Percentiles rank a stretch among this genome's conserved stretches.
phyloP scores from a whole-genome alignment of 2,797 vertebrate genomes.

The Anguilla anguilla region DNA sequence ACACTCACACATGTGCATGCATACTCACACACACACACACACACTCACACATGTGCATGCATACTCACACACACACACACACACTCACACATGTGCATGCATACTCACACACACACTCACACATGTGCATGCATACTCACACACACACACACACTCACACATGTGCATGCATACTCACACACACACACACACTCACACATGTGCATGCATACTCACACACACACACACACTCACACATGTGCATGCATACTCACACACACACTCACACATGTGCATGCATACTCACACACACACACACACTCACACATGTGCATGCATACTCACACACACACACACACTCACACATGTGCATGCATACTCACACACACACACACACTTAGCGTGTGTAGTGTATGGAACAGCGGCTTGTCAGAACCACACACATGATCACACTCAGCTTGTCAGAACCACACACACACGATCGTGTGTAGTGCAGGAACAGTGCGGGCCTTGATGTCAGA shows the following conservation, averaged over 20 bases:
- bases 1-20: too few species aligned
- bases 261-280: not conserved
- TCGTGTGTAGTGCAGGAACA: slow-evolving; percentile 19
- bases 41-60: too few species aligned
- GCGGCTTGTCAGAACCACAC: too few species aligned
- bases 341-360: not conserved
- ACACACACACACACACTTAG: too few species aligned
- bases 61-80: not conserved
- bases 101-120: not conserved
- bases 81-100: not conserved
- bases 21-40: too few species aligned
- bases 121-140: not conserved
- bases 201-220: too few species aligned
- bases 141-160: not conserved
- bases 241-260: too few species aligned
- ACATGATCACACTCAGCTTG: too few species aligned
- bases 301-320: not conserved
- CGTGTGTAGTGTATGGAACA: too few species aligned
- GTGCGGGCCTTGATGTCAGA: not conserved
- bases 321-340: not conserved
- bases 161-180: not conserved
- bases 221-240: too few species aligned
- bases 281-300: not conserved
- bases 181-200: too few species aligned
- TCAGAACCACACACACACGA: not conserved